Percentiles rank a stretch among this genome's conserved stretches.
These are phyloP conservation scores for Hydrozoanthus gracilis DNA, from an alignment of 92 coral and sea anemone genomes.

Conservation along the genomic window DNA sequence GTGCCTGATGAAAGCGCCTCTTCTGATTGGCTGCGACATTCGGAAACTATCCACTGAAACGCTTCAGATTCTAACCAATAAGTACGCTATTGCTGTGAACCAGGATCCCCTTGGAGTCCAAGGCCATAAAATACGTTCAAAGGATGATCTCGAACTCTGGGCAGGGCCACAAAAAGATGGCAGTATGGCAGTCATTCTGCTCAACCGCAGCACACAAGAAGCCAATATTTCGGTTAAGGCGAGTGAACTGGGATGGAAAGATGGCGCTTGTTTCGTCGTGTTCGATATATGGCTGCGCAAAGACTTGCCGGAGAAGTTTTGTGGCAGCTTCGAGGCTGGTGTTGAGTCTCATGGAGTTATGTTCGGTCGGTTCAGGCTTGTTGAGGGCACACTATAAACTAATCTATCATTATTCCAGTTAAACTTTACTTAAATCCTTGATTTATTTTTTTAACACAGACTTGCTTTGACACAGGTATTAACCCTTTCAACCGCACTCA, in stretches of 20 bases:
- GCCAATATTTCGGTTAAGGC: constrained; percentile 26
- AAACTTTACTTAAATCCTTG: too few relatives aligned
- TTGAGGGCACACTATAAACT: not conserved
- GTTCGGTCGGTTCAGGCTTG: constrained; percentile 51
- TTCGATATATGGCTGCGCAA: constrained; percentile 59
- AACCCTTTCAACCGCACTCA: too few relatives aligned
- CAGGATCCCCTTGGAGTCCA: constrained; percentile 65
- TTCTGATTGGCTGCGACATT: constrained; percentile 67
- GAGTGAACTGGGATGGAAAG: constrained; percentile 49
- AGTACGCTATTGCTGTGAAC: constrained; percentile 62
- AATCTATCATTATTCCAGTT: too few relatives aligned
- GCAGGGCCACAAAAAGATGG: constrained; percentile 61
- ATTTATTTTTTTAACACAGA: too few relatives aligned
- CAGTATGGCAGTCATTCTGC: constrained; percentile 53
- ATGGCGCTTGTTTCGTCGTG: constrained; percentile 23
- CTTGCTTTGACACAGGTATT: too few relatives aligned
- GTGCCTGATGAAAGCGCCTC: constrained; percentile 71
- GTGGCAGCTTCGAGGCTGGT: constrained; percentile 38
- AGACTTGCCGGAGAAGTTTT: constrained; percentile 25
- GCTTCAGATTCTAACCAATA: constrained; percentile 48
- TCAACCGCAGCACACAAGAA: constrained; percentile 51
- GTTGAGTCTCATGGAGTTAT: constrained; percentile 63
- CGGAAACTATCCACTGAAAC: constrained; percentile 52
- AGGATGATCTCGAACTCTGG: constrained; percentile 58
- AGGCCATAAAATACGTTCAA: constrained; percentile 60